Percentiles rank a stretch among this genome's conserved stretches.
phyloP scores from a whole-genome alignment of 2,888 invertebrate species.

The Trilocha varians region DNA sequence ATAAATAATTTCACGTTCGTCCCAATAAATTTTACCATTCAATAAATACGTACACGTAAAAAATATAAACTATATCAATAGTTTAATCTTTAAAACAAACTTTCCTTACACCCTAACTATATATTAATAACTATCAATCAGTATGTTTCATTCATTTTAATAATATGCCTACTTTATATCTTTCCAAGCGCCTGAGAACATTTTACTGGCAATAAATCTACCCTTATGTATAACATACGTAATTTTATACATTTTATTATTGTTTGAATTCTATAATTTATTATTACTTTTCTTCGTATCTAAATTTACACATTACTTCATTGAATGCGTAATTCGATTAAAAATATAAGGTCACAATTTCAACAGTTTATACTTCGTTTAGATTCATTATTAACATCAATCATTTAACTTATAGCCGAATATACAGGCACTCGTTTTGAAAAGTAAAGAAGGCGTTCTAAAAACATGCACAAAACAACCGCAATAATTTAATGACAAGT shows the following conservation, averaged over 20 bases:
- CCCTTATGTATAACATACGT: constrained; percentile 51
- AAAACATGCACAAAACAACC: constrained; percentile 57
- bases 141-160: constrained; percentile 69
- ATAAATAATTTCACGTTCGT: constrained; percentile 71
- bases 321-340: constrained; percentile 24
- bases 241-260: constrained; percentile 43
- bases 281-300: constrained; percentile 54
- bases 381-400: constrained; percentile 44
- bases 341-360: constrained; percentile 48
- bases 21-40: constrained; percentile 73
- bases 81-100: constrained; percentile 75
- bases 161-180: constrained; percentile 71
- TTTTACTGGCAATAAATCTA: constrained; percentile 51
- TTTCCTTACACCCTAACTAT: constrained; percentile 65
- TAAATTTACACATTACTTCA: constrained; percentile 39
- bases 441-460: constrained; percentile 55
- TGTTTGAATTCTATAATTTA: constrained; percentile 39
- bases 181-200: constrained; percentile 68
- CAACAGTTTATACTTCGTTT: constrained; percentile 19
- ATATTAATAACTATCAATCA: constrained; percentile 73
- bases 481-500: constrained; percentile 61
- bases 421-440: constrained; percentile 59
- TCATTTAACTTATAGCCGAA: constrained; percentile 32
- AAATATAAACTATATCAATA: constrained; percentile 74
- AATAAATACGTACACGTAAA: constrained; percentile 74